phyloP scores from a whole-genome alignment of 2,797 vertebrate species.

The Artibeus jamaicensis region DNA sequence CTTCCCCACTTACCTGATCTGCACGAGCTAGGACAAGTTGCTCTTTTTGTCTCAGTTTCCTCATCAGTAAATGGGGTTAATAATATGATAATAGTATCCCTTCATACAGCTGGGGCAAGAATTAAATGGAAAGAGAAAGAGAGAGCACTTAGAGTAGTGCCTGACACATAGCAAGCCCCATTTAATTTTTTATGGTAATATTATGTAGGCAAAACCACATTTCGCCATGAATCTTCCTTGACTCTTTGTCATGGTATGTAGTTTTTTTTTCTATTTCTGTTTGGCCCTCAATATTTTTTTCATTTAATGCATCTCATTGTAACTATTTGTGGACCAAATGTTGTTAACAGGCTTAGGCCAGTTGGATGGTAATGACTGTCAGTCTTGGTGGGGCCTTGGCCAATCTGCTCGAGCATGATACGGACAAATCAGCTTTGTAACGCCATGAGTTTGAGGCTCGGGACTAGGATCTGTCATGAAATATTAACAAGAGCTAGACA shows the following conservation, averaged over 20 bases:
- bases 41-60: background rate
- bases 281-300: background rate
- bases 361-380: background rate
- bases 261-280: background rate
- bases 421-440: background rate
- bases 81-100: background rate
- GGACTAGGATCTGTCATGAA: background rate
- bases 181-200: background rate
- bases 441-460: background rate
- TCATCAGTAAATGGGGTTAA: background rate
- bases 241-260: background rate
- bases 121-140: background rate
- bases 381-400: background rate
- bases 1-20: background rate
- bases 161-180: background rate
- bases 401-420: background rate
- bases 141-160: background rate
- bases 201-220: background rate
- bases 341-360: background rate
- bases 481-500: background rate
- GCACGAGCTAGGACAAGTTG: background rate
- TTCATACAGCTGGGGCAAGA: background rate
- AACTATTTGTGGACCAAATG: background rate
- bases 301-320: background rate
- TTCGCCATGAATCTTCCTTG: background rate